phyloP scores from a whole-genome alignment of 2,113 vertebrate species.

The Rallus limicola region DNA sequence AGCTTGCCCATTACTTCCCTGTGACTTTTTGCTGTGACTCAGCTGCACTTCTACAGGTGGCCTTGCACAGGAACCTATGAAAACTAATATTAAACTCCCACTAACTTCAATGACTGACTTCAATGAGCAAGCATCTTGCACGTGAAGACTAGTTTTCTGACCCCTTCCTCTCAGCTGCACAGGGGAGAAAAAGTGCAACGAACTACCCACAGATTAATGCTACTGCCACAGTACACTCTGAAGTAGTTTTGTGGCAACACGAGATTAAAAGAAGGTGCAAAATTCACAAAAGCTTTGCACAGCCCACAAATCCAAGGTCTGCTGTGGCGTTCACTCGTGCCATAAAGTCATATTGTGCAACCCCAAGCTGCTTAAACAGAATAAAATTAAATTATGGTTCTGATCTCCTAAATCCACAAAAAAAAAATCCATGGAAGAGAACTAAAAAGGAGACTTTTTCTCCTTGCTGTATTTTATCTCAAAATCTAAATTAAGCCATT shows the following conservation, averaged over 20 bases:
- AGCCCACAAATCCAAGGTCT: background rate
- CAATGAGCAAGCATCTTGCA: background rate
- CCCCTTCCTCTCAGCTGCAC: background rate
- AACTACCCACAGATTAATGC: background rate
- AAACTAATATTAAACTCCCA: background rate
- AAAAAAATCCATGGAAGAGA: background rate
- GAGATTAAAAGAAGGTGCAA: background rate
- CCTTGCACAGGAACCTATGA: background rate
- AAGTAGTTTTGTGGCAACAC: background rate
- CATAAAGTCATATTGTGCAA: background rate
- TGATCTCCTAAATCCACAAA: background rate
- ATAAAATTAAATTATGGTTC: background rate
- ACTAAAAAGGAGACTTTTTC: background rate
- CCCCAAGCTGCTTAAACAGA: background rate
- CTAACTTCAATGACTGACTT: background rate
- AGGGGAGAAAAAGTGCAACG: background rate
- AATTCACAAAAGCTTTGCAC: background rate
- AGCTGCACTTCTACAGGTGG: background rate
- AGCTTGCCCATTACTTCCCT: background rate
- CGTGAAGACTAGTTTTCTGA: background rate
- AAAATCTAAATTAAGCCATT: slow-evolving; percentile 19
- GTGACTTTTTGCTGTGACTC: background rate
- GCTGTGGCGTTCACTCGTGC: background rate
- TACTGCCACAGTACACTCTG: background rate
- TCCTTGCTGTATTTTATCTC: background rate